phyloP scores from a whole-genome alignment of 2,113 vertebrate species.

The Tachuris rubrigastra region DNA sequence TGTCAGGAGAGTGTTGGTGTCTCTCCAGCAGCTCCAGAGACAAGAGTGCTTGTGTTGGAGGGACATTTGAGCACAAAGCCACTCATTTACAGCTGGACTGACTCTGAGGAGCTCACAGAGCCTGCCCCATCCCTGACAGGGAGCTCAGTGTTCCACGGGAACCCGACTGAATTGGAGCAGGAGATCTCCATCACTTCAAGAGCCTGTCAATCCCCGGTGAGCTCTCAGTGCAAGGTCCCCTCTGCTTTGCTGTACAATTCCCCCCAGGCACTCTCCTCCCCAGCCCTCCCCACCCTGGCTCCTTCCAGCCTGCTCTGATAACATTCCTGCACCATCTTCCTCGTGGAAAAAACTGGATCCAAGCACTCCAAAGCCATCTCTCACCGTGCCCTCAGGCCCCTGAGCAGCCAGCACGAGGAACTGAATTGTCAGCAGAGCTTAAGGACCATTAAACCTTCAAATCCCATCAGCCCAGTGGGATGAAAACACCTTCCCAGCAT shows the following conservation, averaged over 20 bases:
- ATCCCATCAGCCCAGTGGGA: neutral
- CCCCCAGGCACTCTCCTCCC: neutral
- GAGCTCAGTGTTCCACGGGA: neutral
- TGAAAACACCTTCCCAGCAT: neutral
- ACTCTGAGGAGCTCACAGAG: neutral
- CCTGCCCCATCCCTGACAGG: neutral
- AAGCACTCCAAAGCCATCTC: neutral
- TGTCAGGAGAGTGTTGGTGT: neutral
- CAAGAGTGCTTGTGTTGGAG: neutral
- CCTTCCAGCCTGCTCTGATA: neutral
- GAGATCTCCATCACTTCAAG: neutral
- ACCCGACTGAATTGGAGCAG: neutral
- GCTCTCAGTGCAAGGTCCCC: neutral
- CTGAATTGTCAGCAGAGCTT: neutral
- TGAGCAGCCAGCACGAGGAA: neutral
- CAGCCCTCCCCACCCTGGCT: neutral
- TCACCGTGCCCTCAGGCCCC: neutral
- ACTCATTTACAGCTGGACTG: neutral
- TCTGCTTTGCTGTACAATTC: fast-evolving
- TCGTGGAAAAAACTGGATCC: neutral
- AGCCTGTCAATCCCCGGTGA: neutral
- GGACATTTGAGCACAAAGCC: neutral
- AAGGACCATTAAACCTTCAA: neutral
- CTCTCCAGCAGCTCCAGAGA: neutral
- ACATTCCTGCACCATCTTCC: neutral